phyloP scores from a whole-genome alignment of 1,140 invertebrate genomes.

The Caenorhabditis inopinata region DNA sequence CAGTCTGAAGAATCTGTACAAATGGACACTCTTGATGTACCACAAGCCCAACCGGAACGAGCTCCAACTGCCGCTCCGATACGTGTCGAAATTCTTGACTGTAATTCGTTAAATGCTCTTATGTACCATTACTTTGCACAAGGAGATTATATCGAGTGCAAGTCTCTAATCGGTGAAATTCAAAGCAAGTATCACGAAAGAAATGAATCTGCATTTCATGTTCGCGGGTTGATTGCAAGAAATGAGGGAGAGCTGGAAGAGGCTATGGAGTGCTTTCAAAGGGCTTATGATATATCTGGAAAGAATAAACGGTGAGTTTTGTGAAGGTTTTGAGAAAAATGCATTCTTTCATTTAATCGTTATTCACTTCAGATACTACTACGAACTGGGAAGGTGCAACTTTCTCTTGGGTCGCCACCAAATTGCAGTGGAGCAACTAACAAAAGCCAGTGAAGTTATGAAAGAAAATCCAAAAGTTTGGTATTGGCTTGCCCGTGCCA shows the following conservation, averaged over 20 bases:
- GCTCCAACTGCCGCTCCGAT: not conserved
- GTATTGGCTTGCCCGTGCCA: conserved; percentile 20
- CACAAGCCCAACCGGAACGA: too few species aligned
- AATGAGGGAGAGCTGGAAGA: conserved; percentile 27
- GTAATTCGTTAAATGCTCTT: not conserved
- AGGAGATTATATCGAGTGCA: conserved; percentile 11
- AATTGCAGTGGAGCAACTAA: not conserved
- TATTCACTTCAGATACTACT: not conserved
- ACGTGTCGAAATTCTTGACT: not conserved
- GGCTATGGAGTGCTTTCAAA: conserved; percentile 2
- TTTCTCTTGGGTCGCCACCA: conserved; percentile 8
- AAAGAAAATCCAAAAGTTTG: conserved; percentile 28
- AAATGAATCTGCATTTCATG: not conserved
- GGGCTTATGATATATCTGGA: not conserved
- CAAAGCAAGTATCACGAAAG: not conserved
- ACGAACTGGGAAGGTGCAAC: not conserved
- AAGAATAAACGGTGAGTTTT: not conserved
- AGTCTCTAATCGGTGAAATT: conserved; percentile 7
- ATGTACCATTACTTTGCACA: conserved; percentile 2
- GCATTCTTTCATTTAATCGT: not conserved
- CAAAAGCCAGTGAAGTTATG: not conserved
- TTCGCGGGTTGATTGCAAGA: conserved; percentile 18
- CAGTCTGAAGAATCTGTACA: not conserved
- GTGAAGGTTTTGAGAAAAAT: not conserved
- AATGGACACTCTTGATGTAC: too few species aligned